phyloP scores from a whole-genome alignment of 2,797 vertebrate species.

The Megalops cyprinoides region DNA sequence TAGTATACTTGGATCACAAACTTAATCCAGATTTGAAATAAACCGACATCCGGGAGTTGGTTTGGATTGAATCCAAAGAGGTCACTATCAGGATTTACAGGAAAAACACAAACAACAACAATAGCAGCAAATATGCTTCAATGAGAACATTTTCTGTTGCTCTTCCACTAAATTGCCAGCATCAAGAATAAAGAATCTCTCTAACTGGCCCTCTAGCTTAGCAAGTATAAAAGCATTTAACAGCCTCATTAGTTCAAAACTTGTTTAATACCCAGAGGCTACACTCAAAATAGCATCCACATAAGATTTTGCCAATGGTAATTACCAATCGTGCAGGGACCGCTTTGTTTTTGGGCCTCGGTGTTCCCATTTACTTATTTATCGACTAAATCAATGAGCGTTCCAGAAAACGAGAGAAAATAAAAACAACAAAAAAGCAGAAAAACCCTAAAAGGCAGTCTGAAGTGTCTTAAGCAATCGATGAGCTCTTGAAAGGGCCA shows the following conservation, averaged over 20 bases:
- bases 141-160: not conserved
- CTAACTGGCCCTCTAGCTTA: constrained; percentile 16
- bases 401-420: not conserved
- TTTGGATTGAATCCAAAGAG: not conserved
- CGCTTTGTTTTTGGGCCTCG: constrained; percentile 28
- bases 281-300: constrained; percentile 44
- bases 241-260: constrained; percentile 45
- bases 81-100: not conserved
- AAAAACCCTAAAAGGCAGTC: not conserved
- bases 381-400: constrained; percentile 23
- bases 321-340: constrained; percentile 27
- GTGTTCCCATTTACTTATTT: constrained; percentile 25
- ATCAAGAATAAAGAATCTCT: constrained; percentile 2
- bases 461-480: not conserved
- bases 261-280: constrained; percentile 41
- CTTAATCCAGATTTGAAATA: not conserved
- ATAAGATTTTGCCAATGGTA: constrained; percentile 35
- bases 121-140: not conserved
- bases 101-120: constrained; percentile 11
- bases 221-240: constrained; percentile 39
- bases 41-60: not conserved
- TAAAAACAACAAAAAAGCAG: constrained; percentile 4
- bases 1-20: not conserved
- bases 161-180: constrained; percentile 23
- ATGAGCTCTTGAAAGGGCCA: not conserved